Evolutionary conservation across 2,113 vertebrate species (phyloP).

Genomic region (Ellobius talpinus): DNA sequence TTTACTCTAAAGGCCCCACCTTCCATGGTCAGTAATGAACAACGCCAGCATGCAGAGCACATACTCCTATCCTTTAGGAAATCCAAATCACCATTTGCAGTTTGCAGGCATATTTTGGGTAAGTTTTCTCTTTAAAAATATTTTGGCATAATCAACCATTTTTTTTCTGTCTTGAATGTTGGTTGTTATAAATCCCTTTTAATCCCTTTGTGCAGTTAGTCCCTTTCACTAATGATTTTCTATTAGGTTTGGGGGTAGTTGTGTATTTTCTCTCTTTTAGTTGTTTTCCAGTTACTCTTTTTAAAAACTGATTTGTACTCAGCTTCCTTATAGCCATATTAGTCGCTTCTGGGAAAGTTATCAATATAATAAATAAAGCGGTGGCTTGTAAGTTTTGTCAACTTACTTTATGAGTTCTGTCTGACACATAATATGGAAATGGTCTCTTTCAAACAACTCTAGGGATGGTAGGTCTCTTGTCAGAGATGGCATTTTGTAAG

Average conservation of each 20-base stretch:
- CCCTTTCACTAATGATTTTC: conserved; percentile 50
- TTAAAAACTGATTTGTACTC: conserved; percentile 19
- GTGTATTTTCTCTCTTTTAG: conserved; percentile 40
- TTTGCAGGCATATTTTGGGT: conserved; percentile 99
- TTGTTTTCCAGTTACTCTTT: neutral
- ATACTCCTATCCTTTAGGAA: conserved; percentile 99
- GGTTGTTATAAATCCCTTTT: conserved; percentile 63
- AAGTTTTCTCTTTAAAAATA: conserved; percentile 79
- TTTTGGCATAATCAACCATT: conserved; percentile 14
- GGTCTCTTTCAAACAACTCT: conserved; percentile 36
- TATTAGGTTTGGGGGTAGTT: conserved; percentile 13
- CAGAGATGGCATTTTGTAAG: conserved; percentile 46
- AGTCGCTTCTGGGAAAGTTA: conserved; percentile 39
- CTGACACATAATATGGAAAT: neutral
- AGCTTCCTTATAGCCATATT: neutral
- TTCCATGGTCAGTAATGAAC: conserved; percentile 98
- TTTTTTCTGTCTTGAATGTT: conserved; percentile 53
- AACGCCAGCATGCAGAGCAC: conserved; percentile 98
- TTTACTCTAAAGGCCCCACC: conserved; percentile 93
- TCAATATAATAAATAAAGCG: conserved; percentile 12
- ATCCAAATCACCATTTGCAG: conserved; percentile 98
- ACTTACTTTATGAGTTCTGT: conserved; percentile 34
- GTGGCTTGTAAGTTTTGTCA: conserved; percentile 29
- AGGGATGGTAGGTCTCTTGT: neutral
- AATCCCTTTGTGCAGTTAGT: conserved; percentile 30